These are phyloP conservation scores for Lasioglossum pauxillum DNA, from an alignment of 2,888 invertebrate species.

Conservation along the genomic window DNA sequence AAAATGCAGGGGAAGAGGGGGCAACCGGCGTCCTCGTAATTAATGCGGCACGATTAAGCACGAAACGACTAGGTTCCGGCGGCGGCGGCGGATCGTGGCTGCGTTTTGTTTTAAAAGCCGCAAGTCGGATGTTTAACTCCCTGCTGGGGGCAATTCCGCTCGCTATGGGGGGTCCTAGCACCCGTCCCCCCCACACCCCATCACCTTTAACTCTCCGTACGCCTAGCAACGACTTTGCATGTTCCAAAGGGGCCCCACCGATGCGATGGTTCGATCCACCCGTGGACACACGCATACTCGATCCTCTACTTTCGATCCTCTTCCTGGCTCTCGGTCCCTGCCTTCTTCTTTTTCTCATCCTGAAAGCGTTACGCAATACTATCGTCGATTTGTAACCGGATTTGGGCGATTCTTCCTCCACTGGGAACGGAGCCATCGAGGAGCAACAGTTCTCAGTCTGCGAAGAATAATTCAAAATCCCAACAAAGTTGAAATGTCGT, in stretches of 20 bases:
- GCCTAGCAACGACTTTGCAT: constrained; percentile 60
- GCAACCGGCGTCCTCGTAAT: constrained; percentile 80
- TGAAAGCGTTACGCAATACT: neutral
- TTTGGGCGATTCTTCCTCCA: neutral
- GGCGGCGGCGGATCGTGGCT: constrained; percentile 76
- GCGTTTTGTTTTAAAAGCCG: constrained; percentile 82
- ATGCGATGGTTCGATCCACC: constrained; percentile 42
- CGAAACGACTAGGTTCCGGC: constrained; percentile 79
- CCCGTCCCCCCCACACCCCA: constrained; percentile 65
- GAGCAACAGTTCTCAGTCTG: neutral
- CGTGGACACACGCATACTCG: constrained; percentile 42
- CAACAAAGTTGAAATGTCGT: no score
- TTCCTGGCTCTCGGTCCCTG: neutral
- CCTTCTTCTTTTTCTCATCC: neutral
- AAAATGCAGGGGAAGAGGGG: constrained; percentile 22
- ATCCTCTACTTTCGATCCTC: neutral
- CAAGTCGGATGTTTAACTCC: constrained; percentile 82
- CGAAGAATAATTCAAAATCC: no score
- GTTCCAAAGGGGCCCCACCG: constrained; percentile 42
- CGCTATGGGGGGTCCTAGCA: constrained; percentile 80
- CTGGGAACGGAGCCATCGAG: neutral
- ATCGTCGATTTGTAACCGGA: neutral
- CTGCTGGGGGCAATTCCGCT: constrained; percentile 83
- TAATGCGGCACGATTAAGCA: constrained; percentile 83
- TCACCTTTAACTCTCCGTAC: constrained; percentile 62